phyloP scores from a whole-genome alignment of 2,888 invertebrate genomes.

The Polydrusus cervinus region DNA sequence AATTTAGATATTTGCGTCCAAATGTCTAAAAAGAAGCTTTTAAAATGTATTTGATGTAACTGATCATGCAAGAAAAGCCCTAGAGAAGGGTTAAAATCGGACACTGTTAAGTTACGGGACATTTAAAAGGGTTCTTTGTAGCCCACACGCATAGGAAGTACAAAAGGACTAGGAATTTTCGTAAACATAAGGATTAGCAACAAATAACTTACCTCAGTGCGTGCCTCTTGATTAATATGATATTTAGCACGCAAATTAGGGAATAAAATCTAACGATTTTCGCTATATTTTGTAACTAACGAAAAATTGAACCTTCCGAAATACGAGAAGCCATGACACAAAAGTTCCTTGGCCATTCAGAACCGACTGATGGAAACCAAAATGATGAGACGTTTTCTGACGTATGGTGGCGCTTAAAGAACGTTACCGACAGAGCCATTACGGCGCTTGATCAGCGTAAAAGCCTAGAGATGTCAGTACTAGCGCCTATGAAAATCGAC shows the following conservation, averaged over 20 bases:
- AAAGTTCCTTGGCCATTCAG: slow-evolving; percentile 43
- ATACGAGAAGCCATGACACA: slow-evolving; percentile 52
- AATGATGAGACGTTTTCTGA: slow-evolving; percentile 34
- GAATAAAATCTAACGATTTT: slow-evolving; percentile 25
- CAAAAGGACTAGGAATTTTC: slow-evolving; percentile 22
- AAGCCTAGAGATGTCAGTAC: not conserved
- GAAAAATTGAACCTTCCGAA: slow-evolving; percentile 38
- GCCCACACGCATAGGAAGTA: slow-evolving; percentile 51
- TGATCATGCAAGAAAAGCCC: not conserved
- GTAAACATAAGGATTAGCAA: slow-evolving; percentile 4
- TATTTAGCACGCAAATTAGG: slow-evolving; percentile 13
- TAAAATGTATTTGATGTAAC: not conserved
- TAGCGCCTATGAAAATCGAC: not conserved
- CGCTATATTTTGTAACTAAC: slow-evolving; percentile 43
- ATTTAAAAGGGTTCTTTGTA: slow-evolving; percentile 50
- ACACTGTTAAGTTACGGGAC: slow-evolving; percentile 19
- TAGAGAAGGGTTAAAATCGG: not conserved
- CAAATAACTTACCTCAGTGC: slow-evolving; percentile 35
- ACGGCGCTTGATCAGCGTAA: not conserved
- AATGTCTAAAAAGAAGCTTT: not conserved
- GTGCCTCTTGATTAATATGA: slow-evolving; percentile 14
- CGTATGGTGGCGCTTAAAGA: slow-evolving; percentile 42
- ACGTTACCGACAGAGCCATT: slow-evolving; percentile 3
- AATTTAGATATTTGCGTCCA: slow-evolving; percentile 32
- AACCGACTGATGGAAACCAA: slow-evolving; percentile 48